Conservation (phyloP, 2,797 vertebrate genomes). For the Passerculus sandwichensis region DNA sequence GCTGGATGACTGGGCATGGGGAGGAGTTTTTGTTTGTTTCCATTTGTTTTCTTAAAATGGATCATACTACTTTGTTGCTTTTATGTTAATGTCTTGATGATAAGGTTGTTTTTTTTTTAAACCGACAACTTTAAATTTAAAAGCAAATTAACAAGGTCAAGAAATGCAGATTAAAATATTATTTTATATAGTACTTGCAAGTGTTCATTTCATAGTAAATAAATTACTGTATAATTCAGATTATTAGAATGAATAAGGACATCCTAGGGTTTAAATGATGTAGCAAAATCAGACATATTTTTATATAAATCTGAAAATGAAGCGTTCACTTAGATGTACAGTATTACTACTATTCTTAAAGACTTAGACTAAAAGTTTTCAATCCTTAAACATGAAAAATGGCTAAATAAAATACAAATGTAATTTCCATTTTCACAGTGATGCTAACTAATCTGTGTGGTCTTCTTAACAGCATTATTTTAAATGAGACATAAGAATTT, state of each 20-base stretch:
- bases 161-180: neutral
- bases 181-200: neutral
- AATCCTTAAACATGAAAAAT: neutral
- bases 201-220: neutral
- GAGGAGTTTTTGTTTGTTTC: neutral
- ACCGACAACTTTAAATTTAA: neutral
- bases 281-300: neutral
- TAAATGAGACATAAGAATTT: neutral
- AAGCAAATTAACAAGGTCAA: neutral
- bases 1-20: too few species aligned
- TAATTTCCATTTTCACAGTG: neutral
- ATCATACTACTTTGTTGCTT: neutral
- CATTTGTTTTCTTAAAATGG: neutral
- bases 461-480: neutral
- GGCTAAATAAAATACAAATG: neutral
- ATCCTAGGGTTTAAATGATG: neutral
- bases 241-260: neutral
- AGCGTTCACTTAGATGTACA: neutral
- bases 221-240: neutral
- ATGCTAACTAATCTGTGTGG: neutral
- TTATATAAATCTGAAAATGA: neutral
- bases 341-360: neutral
- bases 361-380: neutral
- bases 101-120: neutral
- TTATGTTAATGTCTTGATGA: neutral